phyloP scores from a whole-genome alignment of 2,113 vertebrate genomes.

The Nesospiza acunhae region DNA sequence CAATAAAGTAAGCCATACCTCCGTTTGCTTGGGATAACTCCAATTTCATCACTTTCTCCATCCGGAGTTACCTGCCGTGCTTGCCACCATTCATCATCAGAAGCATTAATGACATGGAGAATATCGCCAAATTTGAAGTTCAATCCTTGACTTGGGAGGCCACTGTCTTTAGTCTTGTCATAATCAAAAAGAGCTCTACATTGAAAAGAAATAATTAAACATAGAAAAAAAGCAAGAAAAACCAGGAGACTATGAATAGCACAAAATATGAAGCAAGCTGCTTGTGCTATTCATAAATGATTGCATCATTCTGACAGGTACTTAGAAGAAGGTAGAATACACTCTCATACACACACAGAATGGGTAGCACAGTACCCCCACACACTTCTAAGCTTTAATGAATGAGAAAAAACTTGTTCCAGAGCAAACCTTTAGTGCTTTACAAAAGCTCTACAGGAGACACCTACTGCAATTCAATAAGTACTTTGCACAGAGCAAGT shows the following conservation, averaged over 20 bases:
- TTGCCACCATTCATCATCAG: conserved; percentile 87
- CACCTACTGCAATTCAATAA: background rate
- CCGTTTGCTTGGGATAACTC: conserved; percentile 85
- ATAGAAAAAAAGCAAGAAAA: background rate
- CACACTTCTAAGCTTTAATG: background rate
- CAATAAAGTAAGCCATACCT: conserved; percentile 62
- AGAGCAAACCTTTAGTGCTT: background rate
- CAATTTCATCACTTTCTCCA: conserved; percentile 82
- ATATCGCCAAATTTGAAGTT: conserved; percentile 84
- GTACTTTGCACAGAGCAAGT: background rate
- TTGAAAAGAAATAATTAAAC: background rate
- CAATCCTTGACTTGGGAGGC: conserved; percentile 84
- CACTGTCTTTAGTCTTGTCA: conserved; percentile 85
- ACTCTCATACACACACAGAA: background rate
- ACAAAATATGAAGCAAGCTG: background rate
- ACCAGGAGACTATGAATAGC: background rate
- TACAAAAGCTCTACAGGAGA: background rate
- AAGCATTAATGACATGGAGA: conserved; percentile 85
- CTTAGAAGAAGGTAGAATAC: background rate
- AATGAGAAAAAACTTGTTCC: background rate
- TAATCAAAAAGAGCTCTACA: conserved; percentile 85
- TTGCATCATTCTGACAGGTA: background rate
- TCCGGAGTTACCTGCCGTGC: conserved; percentile 81
- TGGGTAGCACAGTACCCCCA: background rate
- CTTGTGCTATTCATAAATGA: background rate